These are phyloP conservation scores for Cheirogaleus major DNA, from an alignment of 2,797 vertebrate genomes.

Conservation along the genomic window DNA sequence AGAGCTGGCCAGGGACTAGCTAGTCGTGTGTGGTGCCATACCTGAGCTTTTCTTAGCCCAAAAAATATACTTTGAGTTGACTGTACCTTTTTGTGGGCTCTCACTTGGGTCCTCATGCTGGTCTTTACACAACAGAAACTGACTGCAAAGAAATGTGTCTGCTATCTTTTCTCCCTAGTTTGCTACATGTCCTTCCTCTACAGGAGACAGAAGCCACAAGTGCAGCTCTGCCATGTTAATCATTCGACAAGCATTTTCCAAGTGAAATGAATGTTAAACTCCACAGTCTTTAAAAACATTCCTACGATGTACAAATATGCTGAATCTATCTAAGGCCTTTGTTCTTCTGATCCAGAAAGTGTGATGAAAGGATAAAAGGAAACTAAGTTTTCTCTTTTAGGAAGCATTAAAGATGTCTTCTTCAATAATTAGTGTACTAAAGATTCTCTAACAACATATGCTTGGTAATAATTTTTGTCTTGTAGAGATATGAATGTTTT, in stretches of 20 bases:
- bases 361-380: constrained; percentile 69
- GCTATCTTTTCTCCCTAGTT: neutral
- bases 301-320: neutral
- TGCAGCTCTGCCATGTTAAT: neutral
- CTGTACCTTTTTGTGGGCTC: neutral
- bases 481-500: constrained; percentile 82
- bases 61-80: neutral
- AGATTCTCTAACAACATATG: constrained; percentile 78
- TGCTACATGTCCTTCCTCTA: neutral
- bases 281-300: constrained; percentile 29
- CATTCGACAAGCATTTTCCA: neutral
- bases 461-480: constrained; percentile 82
- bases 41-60: neutral
- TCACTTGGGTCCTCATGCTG: neutral
- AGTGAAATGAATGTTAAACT: constrained; percentile 28
- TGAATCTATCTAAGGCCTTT: constrained; percentile 14
- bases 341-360: constrained; percentile 46
- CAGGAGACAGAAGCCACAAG: neutral
- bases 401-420: constrained; percentile 72
- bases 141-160: neutral
- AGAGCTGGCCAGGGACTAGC: neutral
- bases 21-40: neutral
- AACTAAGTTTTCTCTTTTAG: constrained; percentile 66
- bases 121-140: neutral
- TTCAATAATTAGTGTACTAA: constrained; percentile 82